Percentiles rank a stretch among this genome's conserved stretches.
Evolutionary conservation across 2,888 invertebrate species (phyloP).

Genomic region (Chironomus riparius): DNA sequence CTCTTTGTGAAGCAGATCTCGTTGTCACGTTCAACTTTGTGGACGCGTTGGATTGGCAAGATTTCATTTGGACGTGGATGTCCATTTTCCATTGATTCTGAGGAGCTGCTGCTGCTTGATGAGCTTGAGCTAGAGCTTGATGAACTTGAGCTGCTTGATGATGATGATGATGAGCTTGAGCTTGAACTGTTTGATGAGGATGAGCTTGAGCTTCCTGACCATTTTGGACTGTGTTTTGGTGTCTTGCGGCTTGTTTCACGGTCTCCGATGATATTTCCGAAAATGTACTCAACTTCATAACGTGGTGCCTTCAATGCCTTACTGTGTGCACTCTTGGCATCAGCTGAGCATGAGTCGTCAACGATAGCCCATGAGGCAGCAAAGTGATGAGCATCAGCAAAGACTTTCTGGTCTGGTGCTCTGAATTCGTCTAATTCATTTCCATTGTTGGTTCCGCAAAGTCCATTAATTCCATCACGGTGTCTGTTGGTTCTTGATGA

Average conservation of each 20-base stretch:
- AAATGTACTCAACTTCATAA: slow-evolving; percentile 32
- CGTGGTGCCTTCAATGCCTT: slow-evolving; percentile 44
- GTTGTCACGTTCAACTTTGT: slow-evolving; percentile 45
- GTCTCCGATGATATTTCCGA: slow-evolving; percentile 43
- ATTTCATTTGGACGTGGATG: background rate
- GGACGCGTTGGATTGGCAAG: slow-evolving; percentile 43
- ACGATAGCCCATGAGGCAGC: slow-evolving; percentile 50
- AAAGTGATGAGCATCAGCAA: slow-evolving; percentile 47
- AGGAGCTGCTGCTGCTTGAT: slow-evolving; percentile 3
- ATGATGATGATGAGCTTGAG: slow-evolving; percentile 12
- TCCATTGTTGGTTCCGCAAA: slow-evolving; percentile 57
- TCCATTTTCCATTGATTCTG: slow-evolving; percentile 36
- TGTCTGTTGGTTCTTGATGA: slow-evolving; percentile 40
- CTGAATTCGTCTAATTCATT: slow-evolving; percentile 51
- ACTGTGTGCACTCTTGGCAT: slow-evolving; percentile 40
- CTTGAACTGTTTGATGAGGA: slow-evolving; percentile 27
- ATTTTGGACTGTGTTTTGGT: slow-evolving; percentile 28
- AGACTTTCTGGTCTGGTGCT: slow-evolving; percentile 48
- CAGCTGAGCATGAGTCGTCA: slow-evolving; percentile 42
- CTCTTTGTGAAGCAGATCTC: slow-evolving; percentile 54
- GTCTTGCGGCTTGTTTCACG: slow-evolving; percentile 35
- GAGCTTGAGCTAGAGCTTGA: background rate
- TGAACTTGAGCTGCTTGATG: slow-evolving; percentile 4
- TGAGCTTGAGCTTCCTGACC: slow-evolving; percentile 20
- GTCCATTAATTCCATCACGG: slow-evolving; percentile 50